These are phyloP conservation scores for Apteryx mantelli DNA, from an alignment of 2,113 vertebrate genomes.

Conservation along the genomic window DNA sequence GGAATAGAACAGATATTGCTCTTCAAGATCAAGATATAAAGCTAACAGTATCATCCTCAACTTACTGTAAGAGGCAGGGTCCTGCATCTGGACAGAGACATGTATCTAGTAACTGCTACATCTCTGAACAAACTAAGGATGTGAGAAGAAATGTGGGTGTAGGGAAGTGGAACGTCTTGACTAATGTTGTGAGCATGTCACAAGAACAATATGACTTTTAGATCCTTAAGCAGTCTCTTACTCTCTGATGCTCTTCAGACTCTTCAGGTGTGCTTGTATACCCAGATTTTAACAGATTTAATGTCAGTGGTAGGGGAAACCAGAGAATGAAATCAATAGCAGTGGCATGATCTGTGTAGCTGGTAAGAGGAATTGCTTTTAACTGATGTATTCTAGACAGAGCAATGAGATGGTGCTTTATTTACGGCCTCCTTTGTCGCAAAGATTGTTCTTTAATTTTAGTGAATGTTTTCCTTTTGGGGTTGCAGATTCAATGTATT, in stretches of 20 bases:
- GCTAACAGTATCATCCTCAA: background rate
- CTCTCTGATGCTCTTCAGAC: background rate
- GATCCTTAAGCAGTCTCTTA: background rate
- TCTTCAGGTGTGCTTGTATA: slow-evolving; percentile 26
- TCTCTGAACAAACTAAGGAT: background rate
- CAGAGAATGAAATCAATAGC: background rate
- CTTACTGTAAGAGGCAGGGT: background rate
- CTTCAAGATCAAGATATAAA: background rate
- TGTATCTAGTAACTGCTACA: background rate
- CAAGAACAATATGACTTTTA: background rate
- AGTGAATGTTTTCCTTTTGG: background rate
- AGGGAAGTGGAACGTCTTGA: background rate
- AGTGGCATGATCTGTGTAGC: background rate
- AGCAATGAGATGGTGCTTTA: background rate
- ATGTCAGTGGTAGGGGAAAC: background rate
- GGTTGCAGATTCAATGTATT: rapidly evolving
- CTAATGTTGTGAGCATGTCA: background rate
- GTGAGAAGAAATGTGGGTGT: background rate
- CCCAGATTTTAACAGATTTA: background rate
- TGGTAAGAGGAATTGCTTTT: slow-evolving; percentile 23
- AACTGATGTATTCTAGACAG: background rate
- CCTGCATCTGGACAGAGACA: background rate
- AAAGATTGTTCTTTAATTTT: background rate
- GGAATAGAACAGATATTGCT: background rate
- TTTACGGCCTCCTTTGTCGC: background rate